Conservation (phyloP, 2,888 invertebrate genomes). For the Parochlus steinenii region DNA sequence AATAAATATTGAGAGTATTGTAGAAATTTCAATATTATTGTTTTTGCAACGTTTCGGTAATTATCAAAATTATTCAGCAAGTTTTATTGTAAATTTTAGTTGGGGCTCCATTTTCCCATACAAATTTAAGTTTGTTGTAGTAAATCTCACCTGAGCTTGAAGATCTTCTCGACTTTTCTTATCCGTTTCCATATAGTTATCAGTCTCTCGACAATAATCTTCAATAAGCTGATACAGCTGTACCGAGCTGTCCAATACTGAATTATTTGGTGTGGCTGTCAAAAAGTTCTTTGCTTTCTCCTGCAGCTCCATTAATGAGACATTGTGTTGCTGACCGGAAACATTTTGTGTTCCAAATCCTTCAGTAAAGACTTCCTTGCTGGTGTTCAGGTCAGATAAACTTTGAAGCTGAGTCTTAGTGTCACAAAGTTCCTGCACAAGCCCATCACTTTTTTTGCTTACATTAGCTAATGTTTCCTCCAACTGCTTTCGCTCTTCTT, state of each 20-base stretch:
- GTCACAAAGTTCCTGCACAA: slow-evolving; percentile 33
- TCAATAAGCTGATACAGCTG: slow-evolving; percentile 39
- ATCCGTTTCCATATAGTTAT: slow-evolving; percentile 44
- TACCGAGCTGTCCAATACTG: slow-evolving; percentile 27
- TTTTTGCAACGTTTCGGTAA: too few species aligned
- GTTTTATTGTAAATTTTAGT: too few species aligned
- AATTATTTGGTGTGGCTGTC: slow-evolving; percentile 23
- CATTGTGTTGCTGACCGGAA: slow-evolving; percentile 15
- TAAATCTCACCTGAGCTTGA: slow-evolving; percentile 46
- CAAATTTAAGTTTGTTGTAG: background rate
- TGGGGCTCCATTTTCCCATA: too few species aligned
- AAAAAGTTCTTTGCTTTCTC: slow-evolving; percentile 26
- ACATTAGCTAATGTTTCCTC: slow-evolving; percentile 44
- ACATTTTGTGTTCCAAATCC: slow-evolving; percentile 26
- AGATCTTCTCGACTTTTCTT: slow-evolving; percentile 53
- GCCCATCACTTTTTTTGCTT: slow-evolving; percentile 37
- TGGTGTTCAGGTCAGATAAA: slow-evolving; percentile 25
- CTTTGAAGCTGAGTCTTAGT: slow-evolving; percentile 31
- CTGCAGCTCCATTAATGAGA: slow-evolving; percentile 25
- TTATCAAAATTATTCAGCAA: too few species aligned
- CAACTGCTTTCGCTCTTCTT: slow-evolving; percentile 29
- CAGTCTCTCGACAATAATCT: slow-evolving; percentile 39
- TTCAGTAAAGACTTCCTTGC: slow-evolving; percentile 37
- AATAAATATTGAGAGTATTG: background rate
- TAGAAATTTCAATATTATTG: too few species aligned